Conservation (phyloP, 2,888 invertebrate species). For the Drosophila limbata region DNA sequence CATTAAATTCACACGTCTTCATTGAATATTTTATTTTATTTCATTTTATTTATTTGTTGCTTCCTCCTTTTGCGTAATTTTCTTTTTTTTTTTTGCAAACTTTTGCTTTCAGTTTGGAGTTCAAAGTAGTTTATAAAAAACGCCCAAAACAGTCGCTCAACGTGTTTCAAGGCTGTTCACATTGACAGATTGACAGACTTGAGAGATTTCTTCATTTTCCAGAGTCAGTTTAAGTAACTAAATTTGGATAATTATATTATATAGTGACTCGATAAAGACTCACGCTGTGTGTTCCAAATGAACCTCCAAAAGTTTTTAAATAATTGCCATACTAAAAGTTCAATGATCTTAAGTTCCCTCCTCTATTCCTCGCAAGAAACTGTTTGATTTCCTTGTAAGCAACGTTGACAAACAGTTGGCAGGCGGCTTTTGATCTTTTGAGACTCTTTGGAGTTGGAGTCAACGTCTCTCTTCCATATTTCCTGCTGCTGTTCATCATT, state of each 20-base stretch:
- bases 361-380: slow-evolving; percentile 5
- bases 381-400: slow-evolving; percentile 76
- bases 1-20: slow-evolving; percentile 25
- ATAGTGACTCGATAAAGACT: slow-evolving; percentile 31
- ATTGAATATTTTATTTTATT: slow-evolving; percentile 29
- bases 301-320: slow-evolving; percentile 1
- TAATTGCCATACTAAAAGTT: slow-evolving; percentile 18
- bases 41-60: slow-evolving; percentile 7
- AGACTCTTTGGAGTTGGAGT: slow-evolving; percentile 21
- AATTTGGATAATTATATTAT: slow-evolving; percentile 52
- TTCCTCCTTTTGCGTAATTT: slow-evolving; percentile 2
- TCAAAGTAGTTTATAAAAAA: slow-evolving; percentile 25
- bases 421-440: slow-evolving; percentile 65
- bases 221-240: slow-evolving; percentile 27
- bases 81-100: slow-evolving; percentile 35
- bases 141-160: slow-evolving; percentile 27
- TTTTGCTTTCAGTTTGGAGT: slow-evolving; percentile 43
- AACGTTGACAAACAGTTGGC: slow-evolving; percentile 67
- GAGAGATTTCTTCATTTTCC: slow-evolving; percentile 26
- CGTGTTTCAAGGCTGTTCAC: slow-evolving; percentile 32
- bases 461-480: slow-evolving; percentile 14
- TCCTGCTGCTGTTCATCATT: slow-evolving; percentile 32
- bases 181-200: slow-evolving; percentile 14
- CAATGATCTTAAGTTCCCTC: slow-evolving; percentile 19
- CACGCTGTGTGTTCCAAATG: slow-evolving; percentile 26